These are phyloP conservation scores for Helarctos malayanus DNA, from an alignment of 2,797 vertebrate genomes.

Conservation along the genomic window DNA sequence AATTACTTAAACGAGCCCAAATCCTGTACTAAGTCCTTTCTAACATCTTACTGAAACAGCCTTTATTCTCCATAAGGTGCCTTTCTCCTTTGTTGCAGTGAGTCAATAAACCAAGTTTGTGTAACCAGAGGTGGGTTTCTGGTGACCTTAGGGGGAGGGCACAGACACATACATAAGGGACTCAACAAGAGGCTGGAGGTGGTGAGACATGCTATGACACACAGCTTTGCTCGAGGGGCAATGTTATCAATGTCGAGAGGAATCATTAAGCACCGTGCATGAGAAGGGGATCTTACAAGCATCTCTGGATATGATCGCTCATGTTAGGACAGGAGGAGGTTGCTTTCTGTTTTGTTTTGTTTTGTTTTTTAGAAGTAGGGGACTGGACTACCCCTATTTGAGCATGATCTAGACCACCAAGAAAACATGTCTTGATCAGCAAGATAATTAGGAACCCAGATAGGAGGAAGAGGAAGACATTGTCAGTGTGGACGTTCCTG, in stretches of 20 bases:
- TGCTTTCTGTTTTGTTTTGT: background rate
- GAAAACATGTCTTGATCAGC: conserved; percentile 34
- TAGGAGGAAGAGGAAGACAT: conserved; percentile 35
- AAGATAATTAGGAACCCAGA: conserved; percentile 16
- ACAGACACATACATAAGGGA: background rate
- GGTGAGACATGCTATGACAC: background rate
- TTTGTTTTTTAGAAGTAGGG: background rate
- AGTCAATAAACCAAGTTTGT: background rate
- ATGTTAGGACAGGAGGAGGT: background rate
- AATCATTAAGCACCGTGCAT: background rate
- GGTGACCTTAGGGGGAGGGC: background rate
- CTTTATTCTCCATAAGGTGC: background rate
- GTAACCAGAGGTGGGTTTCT: background rate
- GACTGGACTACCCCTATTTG: background rate
- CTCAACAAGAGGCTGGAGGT: background rate
- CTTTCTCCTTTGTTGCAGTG: background rate
- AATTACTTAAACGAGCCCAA: background rate
- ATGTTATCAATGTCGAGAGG: background rate
- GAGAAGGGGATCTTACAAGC: background rate
- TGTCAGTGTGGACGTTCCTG: background rate
- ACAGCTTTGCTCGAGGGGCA: background rate
- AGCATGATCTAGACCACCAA: background rate
- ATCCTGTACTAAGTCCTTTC: background rate
- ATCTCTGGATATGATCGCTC: background rate
- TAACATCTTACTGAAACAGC: background rate